phyloP scores from a whole-genome alignment of 2,797 vertebrate species.

The Myotis vivesi region DNA sequence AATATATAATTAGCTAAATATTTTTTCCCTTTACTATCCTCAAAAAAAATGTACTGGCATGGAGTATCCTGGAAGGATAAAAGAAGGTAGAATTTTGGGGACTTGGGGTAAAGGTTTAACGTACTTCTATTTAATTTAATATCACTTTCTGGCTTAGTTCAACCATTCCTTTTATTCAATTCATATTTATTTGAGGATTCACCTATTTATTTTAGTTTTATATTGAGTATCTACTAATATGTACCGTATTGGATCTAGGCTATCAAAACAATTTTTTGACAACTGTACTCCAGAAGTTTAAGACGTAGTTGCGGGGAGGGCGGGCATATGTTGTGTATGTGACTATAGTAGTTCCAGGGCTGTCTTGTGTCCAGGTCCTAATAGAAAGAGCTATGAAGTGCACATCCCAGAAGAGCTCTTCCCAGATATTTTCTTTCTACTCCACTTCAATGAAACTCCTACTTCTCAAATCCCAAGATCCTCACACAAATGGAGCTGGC shows the following conservation, averaged over 20 bases:
- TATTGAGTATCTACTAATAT: neutral
- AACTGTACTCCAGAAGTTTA: neutral
- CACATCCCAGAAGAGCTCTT: neutral
- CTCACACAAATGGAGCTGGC: neutral
- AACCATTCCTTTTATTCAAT: neutral
- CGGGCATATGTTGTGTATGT: neutral
- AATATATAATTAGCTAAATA: neutral
- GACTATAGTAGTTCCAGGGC: neutral
- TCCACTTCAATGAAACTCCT: neutral
- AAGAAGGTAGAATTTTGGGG: neutral
- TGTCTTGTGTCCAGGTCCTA: neutral
- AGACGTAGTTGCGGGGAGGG: neutral
- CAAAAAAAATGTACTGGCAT: neutral
- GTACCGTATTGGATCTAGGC: neutral
- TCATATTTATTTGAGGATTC: neutral
- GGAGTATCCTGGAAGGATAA: neutral
- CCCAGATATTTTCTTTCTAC: neutral
- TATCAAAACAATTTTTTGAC: neutral
- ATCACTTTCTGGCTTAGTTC: neutral
- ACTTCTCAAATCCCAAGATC: neutral
- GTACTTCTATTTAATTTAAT: slow-evolving; percentile 4
- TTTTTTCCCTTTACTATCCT: neutral
- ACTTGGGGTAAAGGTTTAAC: neutral
- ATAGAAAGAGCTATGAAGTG: neutral
- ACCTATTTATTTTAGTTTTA: slow-evolving; percentile 6